These are phyloP conservation scores for Palythoa grandiflora DNA, from an alignment of 92 coral and sea anemone genomes.

Conservation along the genomic window DNA sequence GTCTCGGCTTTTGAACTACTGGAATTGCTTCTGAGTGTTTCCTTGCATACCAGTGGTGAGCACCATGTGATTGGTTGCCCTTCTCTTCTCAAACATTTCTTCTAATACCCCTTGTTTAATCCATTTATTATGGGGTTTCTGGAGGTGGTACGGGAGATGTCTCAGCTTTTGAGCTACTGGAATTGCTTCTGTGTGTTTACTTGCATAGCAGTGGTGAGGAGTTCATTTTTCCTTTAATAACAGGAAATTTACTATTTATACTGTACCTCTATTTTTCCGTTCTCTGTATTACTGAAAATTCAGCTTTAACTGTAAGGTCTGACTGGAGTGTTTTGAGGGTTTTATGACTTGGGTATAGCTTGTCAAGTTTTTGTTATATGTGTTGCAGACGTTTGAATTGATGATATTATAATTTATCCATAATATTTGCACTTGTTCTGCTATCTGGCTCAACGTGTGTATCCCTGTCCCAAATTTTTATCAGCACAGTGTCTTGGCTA, in stretches of 20 bases:
- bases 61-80: constrained; percentile 76
- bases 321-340: constrained; percentile 8
- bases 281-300: constrained; percentile 11
- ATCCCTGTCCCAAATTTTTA: constrained; percentile 70
- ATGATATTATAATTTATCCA: no score
- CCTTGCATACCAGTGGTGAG: constrained; percentile 52
- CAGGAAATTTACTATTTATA: no score
- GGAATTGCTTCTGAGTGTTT: constrained; percentile 23
- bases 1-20: constrained; percentile 71
- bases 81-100: constrained; percentile 61
- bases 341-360: constrained; percentile 12
- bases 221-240: no score
- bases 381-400: constrained; percentile 61
- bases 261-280: no score
- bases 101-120: constrained; percentile 62
- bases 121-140: constrained; percentile 72
- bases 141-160: constrained; percentile 62
- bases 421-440: no score
- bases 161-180: constrained; percentile 73
- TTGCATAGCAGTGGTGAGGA: constrained; percentile 62
- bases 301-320: constrained; percentile 1
- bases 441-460: constrained; percentile 55
- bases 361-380: constrained; percentile 58
- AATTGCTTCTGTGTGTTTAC: constrained; percentile 6
- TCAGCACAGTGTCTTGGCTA: constrained; percentile 60